Conservation (phyloP, 2,113 vertebrate species). For the Oryzias melastigma region DNA sequence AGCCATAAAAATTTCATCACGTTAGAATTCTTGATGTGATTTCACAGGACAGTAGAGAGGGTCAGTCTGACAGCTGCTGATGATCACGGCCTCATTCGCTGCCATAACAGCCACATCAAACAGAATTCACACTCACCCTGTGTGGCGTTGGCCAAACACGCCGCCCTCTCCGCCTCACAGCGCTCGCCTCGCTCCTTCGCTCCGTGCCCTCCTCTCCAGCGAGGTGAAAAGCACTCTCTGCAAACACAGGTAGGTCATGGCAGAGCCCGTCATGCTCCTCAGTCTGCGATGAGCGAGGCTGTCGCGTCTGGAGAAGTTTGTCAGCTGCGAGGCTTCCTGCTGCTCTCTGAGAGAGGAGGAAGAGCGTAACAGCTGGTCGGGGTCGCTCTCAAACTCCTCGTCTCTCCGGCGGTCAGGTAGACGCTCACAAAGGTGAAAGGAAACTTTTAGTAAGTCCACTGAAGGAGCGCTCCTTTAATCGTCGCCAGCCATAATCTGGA, state of each 20-base stretch:
- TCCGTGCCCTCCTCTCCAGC: constrained; percentile 61
- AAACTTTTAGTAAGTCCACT: constrained; percentile 43
- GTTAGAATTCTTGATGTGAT: constrained; percentile 15
- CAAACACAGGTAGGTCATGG: constrained; percentile 69
- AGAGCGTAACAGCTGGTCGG: constrained; percentile 51
- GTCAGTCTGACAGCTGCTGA: constrained; percentile 38
- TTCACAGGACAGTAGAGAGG: constrained; percentile 4
- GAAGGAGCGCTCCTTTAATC: background rate
- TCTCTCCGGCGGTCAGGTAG: constrained; percentile 1
- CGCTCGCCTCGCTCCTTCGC: constrained; percentile 48
- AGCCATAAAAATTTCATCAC: constrained; percentile 12
- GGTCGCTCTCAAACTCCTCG: constrained; percentile 23
- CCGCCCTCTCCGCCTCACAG: constrained; percentile 37
- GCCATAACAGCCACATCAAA: constrained; percentile 48
- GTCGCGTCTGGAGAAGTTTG: constrained; percentile 44
- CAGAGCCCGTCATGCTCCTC: constrained; percentile 58
- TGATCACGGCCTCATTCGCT: constrained; percentile 37
- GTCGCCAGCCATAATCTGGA: constrained; percentile 35
- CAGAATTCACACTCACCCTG: constrained; percentile 60
- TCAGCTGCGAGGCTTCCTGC: background rate
- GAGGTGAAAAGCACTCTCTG: constrained; percentile 73
- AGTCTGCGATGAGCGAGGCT: constrained; percentile 61
- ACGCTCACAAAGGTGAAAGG: constrained; percentile 1
- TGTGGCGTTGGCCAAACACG: constrained; percentile 25
- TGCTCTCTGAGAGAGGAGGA: constrained; percentile 22